These are phyloP conservation scores for Madoqua kirkii DNA, from an alignment of 2,113 vertebrate species.

Conservation along the genomic window DNA sequence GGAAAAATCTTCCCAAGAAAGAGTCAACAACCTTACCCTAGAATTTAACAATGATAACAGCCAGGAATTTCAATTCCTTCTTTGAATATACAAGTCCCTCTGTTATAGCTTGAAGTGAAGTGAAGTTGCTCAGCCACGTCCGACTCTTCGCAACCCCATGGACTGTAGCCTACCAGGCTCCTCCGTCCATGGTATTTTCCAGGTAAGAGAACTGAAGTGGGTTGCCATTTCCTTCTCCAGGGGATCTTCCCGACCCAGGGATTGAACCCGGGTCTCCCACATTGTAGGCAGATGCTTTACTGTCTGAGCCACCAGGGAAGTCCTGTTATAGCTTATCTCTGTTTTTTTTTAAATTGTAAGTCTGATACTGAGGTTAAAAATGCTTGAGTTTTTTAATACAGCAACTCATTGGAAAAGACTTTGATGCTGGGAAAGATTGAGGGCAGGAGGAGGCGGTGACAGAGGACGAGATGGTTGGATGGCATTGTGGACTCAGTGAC, in stretches of 20 bases:
- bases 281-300: no score
- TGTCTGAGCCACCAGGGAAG: no score
- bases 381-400: neutral
- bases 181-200: no score
- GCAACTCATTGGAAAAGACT: neutral
- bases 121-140: no score
- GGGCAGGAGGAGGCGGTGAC: neutral
- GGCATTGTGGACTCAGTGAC: neutral
- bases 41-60: neutral
- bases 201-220: no score
- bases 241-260: no score
- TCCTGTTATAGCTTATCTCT: neutral
- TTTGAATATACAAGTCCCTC: neutral
- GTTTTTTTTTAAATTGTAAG: neutral
- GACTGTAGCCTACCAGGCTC: no score
- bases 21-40: neutral
- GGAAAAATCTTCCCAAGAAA: neutral
- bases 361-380: neutral
- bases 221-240: no score
- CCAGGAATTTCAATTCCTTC: neutral
- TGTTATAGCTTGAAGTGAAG: neutral
- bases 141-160: rapidly evolving
- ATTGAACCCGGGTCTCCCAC: no score
- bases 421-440: neutral
- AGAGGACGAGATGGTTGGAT: neutral